Evolutionary conservation across 2,113 vertebrate genomes (phyloP).

Genomic region (Chloroceryle aenea): DNA sequence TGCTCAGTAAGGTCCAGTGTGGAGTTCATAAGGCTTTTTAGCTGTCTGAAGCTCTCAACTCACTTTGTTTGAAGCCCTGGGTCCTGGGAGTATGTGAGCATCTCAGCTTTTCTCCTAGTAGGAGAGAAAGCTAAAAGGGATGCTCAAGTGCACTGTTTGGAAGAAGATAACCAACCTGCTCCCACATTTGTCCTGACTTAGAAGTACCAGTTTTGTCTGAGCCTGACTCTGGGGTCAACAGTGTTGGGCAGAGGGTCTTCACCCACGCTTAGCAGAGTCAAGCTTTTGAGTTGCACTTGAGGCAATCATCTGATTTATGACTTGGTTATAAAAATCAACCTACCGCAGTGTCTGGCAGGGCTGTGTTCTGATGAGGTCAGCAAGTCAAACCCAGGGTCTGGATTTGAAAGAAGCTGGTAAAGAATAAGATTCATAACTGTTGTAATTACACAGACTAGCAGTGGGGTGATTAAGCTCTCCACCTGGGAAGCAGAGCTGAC

Average conservation of each 20-base stretch:
- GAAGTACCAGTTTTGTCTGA: neutral
- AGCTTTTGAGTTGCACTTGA: neutral
- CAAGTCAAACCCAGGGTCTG: neutral
- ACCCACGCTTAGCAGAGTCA: neutral
- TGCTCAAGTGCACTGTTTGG: neutral
- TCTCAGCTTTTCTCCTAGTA: neutral
- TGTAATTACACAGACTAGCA: neutral
- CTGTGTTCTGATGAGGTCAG: neutral
- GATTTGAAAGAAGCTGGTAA: neutral
- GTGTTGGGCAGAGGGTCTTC: neutral
- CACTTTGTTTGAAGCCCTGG: neutral
- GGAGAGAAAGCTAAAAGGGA: neutral
- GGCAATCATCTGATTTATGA: neutral
- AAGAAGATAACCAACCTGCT: neutral
- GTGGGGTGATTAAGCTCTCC: neutral
- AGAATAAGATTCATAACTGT: neutral
- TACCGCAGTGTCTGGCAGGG: neutral
- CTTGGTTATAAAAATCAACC: neutral
- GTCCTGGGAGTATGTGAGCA: neutral
- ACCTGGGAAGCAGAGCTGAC: neutral
- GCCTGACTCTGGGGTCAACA: neutral
- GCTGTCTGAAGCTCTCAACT: neutral
- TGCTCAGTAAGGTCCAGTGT: neutral
- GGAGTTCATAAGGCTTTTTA: neutral
- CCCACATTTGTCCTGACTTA: neutral